These are phyloP conservation scores for Drosophila sp. DNA, from an alignment of 1,140 invertebrate genomes.

Conservation along the genomic window DNA sequence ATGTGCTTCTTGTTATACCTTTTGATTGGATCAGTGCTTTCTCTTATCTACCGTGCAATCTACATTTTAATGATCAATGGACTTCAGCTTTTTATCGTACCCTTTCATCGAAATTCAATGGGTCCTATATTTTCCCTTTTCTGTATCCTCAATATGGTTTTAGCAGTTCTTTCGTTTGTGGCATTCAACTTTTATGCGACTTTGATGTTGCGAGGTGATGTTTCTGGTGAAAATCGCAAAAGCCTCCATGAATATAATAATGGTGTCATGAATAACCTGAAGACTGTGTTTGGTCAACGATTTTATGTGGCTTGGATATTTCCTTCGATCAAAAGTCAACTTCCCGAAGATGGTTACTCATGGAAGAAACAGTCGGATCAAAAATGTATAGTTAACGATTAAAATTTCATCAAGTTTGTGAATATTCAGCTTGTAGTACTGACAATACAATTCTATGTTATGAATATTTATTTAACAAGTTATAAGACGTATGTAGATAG, in stretches of 20 bases:
- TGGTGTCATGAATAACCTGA: slow-evolving; percentile 87
- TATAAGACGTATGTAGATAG: no score
- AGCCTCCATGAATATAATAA: not conserved
- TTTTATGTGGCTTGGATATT: slow-evolving; percentile 91
- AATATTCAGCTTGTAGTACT: no score
- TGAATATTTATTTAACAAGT: no score
- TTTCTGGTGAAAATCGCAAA: not conserved
- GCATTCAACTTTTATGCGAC: slow-evolving; percentile 1
- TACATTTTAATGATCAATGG: not conserved
- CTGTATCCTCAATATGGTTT: not conserved
- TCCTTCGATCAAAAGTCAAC: slow-evolving; percentile 90
- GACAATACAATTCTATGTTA: no score
- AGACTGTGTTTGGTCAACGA: slow-evolving; percentile 88
- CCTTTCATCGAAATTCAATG: not conserved
- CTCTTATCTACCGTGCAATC: slow-evolving; percentile 86
- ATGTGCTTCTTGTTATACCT: slow-evolving; percentile 90
- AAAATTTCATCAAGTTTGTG: not conserved
- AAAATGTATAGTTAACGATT: not conserved
- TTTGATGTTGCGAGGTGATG: not conserved
- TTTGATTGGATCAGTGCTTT: slow-evolving; percentile 79
- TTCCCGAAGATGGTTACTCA: slow-evolving; percentile 89
- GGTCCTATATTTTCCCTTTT: not conserved
- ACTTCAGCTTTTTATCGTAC: not conserved
- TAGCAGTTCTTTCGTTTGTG: not conserved
- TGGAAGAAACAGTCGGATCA: slow-evolving; percentile 66